Percentiles rank a stretch among this genome's conserved stretches.
These are phyloP conservation scores for Gallinago solitaria DNA, from an alignment of 2,797 vertebrate genomes.

Conservation along the genomic window DNA sequence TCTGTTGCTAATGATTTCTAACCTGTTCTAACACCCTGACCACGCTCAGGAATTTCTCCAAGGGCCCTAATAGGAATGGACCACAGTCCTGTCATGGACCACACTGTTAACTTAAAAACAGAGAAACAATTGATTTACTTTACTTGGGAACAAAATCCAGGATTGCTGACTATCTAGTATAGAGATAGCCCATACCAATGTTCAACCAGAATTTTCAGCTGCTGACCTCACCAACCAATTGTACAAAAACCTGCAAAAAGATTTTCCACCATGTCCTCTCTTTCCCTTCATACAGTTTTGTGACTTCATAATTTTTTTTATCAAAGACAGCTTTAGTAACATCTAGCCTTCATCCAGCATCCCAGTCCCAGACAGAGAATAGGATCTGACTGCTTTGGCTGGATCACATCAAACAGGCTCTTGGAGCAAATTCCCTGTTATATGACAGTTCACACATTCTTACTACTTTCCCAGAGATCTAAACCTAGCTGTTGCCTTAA, in stretches of 20 bases:
- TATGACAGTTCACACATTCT: not conserved
- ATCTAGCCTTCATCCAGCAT: not conserved
- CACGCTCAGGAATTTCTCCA: not conserved
- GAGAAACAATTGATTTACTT: not conserved
- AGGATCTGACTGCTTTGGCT: not conserved
- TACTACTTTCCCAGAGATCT: not conserved
- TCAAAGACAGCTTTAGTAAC: not conserved
- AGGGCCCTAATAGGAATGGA: not conserved
- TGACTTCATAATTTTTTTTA: not conserved
- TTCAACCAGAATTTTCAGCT: not conserved
- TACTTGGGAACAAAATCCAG: not conserved
- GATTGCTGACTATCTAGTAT: not conserved
- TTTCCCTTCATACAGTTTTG: not conserved
- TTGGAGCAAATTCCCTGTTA: not conserved
- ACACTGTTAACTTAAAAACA: not conserved
- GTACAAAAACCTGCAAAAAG: not conserved
- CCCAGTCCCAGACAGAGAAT: not conserved
- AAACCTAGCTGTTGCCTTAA: not conserved
- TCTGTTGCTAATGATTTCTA: not conserved
- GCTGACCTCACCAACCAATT: not conserved
- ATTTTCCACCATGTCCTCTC: not conserved
- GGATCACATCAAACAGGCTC: not conserved
- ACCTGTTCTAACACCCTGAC: not conserved
- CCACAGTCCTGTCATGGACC: not conserved
- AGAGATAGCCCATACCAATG: not conserved